phyloP scores from a whole-genome alignment of 2,888 invertebrate genomes.

The Platyscelio sp. region DNA sequence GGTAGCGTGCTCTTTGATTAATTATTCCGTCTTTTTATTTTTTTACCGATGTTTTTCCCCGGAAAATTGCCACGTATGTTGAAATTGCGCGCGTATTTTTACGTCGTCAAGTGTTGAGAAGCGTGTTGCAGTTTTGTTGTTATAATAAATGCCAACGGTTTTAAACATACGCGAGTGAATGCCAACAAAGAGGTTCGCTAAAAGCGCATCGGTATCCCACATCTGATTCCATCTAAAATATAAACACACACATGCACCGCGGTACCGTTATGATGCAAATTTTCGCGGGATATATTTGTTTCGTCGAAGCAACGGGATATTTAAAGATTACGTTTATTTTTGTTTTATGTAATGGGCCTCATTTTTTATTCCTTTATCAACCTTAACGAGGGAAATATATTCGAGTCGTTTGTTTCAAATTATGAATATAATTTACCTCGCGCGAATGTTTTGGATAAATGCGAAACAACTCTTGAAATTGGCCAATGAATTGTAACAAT shows the following conservation, averaged over 20 bases:
- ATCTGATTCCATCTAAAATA: slow-evolving; percentile 61
- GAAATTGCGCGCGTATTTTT: slow-evolving; percentile 40
- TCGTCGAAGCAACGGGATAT: slow-evolving; percentile 48
- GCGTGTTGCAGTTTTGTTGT: slow-evolving; percentile 57
- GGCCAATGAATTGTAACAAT: no score
- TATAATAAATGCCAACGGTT: slow-evolving; percentile 59
- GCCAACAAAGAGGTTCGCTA: slow-evolving; percentile 62
- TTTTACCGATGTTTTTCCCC: slow-evolving; percentile 15
- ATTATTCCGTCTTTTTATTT: slow-evolving; percentile 12
- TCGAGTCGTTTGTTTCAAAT: no score
- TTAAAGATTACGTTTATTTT: slow-evolving; percentile 50
- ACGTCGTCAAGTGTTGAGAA: slow-evolving; percentile 56
- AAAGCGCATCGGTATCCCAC: slow-evolving; percentile 64
- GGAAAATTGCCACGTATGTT: slow-evolving; percentile 35
- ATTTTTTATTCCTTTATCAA: no score
- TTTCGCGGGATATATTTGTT: slow-evolving; percentile 54
- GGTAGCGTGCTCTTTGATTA: slow-evolving; percentile 7
- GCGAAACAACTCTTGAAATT: no score
- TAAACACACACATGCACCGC: slow-evolving; percentile 36
- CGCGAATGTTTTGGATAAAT: no score
- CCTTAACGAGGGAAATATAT: no score
- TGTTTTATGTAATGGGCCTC: slow-evolving; percentile 5
- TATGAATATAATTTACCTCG: no score
- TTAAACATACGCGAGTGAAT: slow-evolving; percentile 55
- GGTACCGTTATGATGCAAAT: slow-evolving; percentile 60